These are phyloP conservation scores for Penelope pileata DNA, from an alignment of 2,113 vertebrate genomes.

Conservation along the genomic window DNA sequence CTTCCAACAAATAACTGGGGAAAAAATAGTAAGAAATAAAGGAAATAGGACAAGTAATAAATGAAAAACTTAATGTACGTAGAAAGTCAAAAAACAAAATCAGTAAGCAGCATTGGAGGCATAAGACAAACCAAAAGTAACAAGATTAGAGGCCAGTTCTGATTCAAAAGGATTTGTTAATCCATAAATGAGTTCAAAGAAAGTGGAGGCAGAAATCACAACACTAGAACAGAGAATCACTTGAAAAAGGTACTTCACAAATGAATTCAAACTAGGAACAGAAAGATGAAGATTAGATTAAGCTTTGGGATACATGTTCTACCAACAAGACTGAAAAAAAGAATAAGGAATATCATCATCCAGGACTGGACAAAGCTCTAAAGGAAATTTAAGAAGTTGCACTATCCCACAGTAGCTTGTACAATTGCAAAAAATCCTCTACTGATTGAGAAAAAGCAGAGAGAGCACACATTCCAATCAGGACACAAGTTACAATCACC, in stretches of 20 bases:
- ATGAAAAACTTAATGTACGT: neutral
- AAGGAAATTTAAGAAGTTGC: neutral
- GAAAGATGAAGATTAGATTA: neutral
- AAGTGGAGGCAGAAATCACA: neutral
- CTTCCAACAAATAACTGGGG: neutral
- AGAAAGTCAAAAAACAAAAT: neutral
- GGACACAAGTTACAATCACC: neutral
- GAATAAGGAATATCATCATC: neutral
- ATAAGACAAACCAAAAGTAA: neutral
- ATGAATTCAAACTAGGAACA: neutral
- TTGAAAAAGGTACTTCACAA: neutral
- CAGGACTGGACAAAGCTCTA: neutral
- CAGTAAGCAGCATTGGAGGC: neutral
- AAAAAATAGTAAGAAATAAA: neutral
- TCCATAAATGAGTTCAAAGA: neutral
- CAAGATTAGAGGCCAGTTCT: neutral
- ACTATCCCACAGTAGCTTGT: neutral
- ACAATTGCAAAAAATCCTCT: neutral
- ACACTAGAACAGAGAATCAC: neutral
- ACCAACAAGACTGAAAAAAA: neutral
- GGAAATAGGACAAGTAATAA: neutral
- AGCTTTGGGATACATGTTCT: neutral
- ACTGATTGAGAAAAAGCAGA: neutral
- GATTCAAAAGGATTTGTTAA: neutral
- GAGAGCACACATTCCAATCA: neutral